A percentile compares a stretch with the other conserved stretches of the same genome.
Evolutionary conservation across 2,113 vertebrate genomes (phyloP).

Genomic region (Spilogale gracilis): DNA sequence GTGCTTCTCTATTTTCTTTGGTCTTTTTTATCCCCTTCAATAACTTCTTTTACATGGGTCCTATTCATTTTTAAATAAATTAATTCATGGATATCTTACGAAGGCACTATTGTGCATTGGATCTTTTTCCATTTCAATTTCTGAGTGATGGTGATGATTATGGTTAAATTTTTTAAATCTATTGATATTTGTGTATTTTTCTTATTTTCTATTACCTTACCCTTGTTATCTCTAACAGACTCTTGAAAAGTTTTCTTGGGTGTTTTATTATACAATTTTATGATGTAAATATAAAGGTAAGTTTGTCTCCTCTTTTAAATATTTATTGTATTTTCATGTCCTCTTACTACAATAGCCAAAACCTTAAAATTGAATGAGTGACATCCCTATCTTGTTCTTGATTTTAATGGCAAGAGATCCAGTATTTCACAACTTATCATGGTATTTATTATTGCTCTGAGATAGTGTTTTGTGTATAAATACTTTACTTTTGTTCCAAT

Average conservation of each 20-base stretch:
- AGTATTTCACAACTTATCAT: constrained; percentile 48
- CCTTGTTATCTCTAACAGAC: not conserved
- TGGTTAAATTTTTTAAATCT: not conserved
- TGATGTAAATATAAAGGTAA: not conserved
- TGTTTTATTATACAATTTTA: constrained; percentile 4
- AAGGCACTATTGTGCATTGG: not conserved
- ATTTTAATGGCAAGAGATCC: not conserved
- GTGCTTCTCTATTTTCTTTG: not conserved
- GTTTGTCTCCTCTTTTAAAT: constrained; percentile 33
- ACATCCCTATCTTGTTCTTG: not conserved
- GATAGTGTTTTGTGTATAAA: not conserved
- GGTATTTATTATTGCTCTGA: constrained; percentile 13
- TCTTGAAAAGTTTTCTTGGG: not conserved
- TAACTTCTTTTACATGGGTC: not conserved
- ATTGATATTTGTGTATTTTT: not conserved
- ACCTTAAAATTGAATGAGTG: constrained; percentile 12
- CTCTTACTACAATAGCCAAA: not conserved
- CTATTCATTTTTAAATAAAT: not conserved
- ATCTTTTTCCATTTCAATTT: constrained; percentile 18
- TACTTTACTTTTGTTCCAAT: constrained; percentile 18
- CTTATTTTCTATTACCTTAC: not conserved
- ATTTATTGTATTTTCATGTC: constrained; percentile 12
- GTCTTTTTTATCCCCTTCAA: not conserved
- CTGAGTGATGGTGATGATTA: not conserved
- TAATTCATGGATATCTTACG: not conserved